Evolutionary conservation across 1,140 invertebrate genomes (phyloP).

Genomic region (Paracyclopina nana): DNA sequence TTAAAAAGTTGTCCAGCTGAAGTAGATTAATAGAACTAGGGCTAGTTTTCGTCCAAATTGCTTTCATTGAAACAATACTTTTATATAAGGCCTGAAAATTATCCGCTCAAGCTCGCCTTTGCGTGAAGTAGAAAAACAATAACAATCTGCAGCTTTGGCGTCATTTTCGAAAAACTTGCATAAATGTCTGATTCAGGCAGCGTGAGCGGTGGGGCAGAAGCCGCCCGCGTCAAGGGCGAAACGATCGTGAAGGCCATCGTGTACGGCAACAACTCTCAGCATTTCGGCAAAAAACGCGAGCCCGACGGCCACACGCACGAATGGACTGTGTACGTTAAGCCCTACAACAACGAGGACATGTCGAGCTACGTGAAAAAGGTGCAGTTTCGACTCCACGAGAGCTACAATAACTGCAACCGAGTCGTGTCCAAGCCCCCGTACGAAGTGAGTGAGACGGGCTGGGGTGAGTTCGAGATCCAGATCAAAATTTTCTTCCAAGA

Average conservation of each 20-base stretch:
- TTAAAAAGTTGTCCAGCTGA: too few species aligned
- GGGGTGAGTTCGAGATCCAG: slow-evolving; percentile 98
- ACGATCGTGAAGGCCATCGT: slow-evolving; percentile 88
- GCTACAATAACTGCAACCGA: slow-evolving; percentile 82
- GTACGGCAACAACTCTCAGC: slow-evolving; percentile 84
- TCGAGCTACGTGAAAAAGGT: slow-evolving; percentile 87
- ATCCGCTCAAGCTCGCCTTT: background rate
- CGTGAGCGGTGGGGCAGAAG: background rate
- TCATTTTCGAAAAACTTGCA: background rate
- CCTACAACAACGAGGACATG: slow-evolving; percentile 83
- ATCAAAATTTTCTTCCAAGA: slow-evolving; percentile 97
- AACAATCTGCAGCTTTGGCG: background rate
- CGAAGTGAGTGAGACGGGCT: slow-evolving; percentile 88
- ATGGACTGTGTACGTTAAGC: slow-evolving; percentile 95
- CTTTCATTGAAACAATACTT: background rate
- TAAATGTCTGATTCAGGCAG: background rate
- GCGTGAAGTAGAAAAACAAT: background rate
- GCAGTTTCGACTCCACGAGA: slow-evolving; percentile 25
- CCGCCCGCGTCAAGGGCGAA: slow-evolving; percentile 39
- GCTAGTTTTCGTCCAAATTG: background rate
- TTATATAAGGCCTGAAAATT: background rate
- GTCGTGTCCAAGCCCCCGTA: slow-evolving; percentile 85
- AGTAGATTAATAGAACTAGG: too few species aligned
- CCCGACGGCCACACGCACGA: slow-evolving; percentile 97
- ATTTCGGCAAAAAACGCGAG: slow-evolving; percentile 93